Evolutionary conservation across 1,140 invertebrate genomes (phyloP).

Genomic region (Acromyrmex charruanus): DNA sequence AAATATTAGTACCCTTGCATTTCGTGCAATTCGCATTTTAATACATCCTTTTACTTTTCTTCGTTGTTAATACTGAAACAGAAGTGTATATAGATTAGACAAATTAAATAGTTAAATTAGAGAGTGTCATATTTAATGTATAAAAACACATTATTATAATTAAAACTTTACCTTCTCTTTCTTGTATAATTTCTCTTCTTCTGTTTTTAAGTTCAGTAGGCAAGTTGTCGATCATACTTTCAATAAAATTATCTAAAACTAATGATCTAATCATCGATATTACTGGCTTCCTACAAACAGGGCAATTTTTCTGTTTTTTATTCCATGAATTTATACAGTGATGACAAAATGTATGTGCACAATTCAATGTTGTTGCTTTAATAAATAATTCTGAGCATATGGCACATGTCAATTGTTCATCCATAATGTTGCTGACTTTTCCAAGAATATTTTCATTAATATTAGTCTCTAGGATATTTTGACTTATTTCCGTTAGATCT

Average conservation of each 20-base stretch:
- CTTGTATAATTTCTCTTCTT: constrained; percentile 85
- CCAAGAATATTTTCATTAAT: constrained; percentile 86
- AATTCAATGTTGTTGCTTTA: constrained; percentile 90
- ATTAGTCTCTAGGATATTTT: constrained; percentile 54
- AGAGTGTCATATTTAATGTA: neutral
- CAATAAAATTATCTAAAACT: constrained; percentile 88
- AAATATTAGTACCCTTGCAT: neutral
- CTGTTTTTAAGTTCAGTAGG: constrained; percentile 86
- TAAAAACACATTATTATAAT: neutral
- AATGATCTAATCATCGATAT: constrained; percentile 86
- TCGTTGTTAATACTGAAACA: constrained; percentile 7
- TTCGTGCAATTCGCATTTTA: neutral
- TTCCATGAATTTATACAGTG: constrained; percentile 92
- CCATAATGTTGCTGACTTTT: constrained; percentile 90
- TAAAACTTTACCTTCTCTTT: constrained; percentile 85
- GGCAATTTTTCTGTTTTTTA: constrained; percentile 91
- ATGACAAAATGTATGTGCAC: constrained; percentile 93
- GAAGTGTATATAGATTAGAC: neutral
- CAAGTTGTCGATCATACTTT: constrained; percentile 89
- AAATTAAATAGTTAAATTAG: constrained; percentile 23
- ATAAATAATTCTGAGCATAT: constrained; percentile 94
- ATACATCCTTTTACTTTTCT: neutral
- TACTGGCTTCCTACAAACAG: constrained; percentile 89
- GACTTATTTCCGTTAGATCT: constrained; percentile 81
- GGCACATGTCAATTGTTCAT: constrained; percentile 92